phyloP scores from a whole-genome alignment of 1,140 invertebrate species.

The Calliopsis andreniformis region DNA sequence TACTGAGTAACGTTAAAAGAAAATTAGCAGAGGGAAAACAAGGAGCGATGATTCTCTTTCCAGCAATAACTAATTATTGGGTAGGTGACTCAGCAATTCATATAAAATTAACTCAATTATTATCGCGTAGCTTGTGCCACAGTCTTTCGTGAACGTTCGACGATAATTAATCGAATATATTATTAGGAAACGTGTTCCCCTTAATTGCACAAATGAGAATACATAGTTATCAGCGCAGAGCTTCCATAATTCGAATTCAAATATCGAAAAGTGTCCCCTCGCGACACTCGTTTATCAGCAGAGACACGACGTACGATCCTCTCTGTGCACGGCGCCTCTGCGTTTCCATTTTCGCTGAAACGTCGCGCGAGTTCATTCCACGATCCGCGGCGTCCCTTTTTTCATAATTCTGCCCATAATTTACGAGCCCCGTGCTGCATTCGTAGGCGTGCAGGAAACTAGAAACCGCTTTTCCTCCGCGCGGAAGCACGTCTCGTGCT shows the following conservation, averaged over 20 bases:
- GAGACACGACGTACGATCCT: background rate
- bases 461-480: conserved; percentile 39
- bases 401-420: conserved; percentile 60
- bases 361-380: conserved; percentile 37
- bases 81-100: conserved; percentile 3
- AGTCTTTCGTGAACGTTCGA: conserved; percentile 10
- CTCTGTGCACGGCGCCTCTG: background rate
- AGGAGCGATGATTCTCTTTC: background rate
- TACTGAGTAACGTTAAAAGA: conserved; percentile 16
- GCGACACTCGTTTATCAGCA: conserved; percentile 42
- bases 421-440: conserved; percentile 43
- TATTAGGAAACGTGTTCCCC: background rate
- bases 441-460: conserved; percentile 13
- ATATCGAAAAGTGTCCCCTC: no score
- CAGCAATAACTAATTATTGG: conserved; percentile 38
- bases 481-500: conserved; percentile 1
- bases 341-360: conserved; percentile 26
- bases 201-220: background rate
- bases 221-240: background rate
- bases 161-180: conserved; percentile 10
- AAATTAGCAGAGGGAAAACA: no score
- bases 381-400: conserved; percentile 48
- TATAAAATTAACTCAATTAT: conserved; percentile 35
- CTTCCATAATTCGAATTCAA: no score
- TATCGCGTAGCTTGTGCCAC: background rate